Percentiles rank a stretch among this genome's conserved stretches.
Conservation (phyloP, 2,797 vertebrate genomes). For the Diglossa cyanea region DNA sequence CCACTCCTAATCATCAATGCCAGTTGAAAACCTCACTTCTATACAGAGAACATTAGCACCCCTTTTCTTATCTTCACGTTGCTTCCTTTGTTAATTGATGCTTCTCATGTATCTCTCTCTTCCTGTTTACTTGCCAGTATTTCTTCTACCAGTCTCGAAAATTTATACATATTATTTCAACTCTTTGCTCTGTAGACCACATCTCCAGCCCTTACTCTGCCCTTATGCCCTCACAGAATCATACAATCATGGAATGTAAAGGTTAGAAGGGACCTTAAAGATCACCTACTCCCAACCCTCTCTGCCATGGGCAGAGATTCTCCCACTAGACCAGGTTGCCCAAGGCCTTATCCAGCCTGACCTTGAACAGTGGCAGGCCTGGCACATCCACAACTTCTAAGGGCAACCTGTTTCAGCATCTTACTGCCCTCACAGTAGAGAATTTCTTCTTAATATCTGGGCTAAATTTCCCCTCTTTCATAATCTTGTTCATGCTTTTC, state of each 20-base stretch:
- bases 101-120: background rate
- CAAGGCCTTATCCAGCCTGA: background rate
- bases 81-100: background rate
- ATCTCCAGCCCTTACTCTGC: background rate
- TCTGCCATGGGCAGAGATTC: background rate
- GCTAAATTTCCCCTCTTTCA: background rate
- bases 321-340: background rate
- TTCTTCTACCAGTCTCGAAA: background rate
- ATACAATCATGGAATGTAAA: background rate
- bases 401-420: too few species aligned
- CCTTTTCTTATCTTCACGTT: background rate
- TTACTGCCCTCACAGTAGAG: accelerated
- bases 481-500: background rate
- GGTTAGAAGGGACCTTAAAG: background rate
- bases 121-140: background rate
- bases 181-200: background rate
- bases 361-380: background rate
- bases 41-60: background rate
- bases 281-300: background rate
- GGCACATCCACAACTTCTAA: background rate
- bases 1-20: background rate
- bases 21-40: background rate
- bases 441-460: background rate
- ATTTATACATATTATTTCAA: background rate
- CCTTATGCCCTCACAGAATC: background rate